phyloP scores from a whole-genome alignment of 1,140 invertebrate species.

The Micrasema minimum region DNA sequence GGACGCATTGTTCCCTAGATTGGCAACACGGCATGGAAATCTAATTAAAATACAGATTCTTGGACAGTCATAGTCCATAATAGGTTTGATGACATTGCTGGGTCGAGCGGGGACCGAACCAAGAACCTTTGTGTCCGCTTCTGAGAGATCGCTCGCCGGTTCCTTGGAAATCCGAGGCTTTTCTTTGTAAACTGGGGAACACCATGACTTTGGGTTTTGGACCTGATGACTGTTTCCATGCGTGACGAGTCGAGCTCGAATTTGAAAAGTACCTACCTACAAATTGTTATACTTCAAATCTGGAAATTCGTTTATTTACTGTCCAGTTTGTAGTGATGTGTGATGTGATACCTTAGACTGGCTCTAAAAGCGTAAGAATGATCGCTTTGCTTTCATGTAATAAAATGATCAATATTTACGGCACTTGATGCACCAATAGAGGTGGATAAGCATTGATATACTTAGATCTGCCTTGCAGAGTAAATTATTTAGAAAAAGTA shows the following conservation, averaged over 20 bases:
- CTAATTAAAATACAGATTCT: slow-evolving; percentile 31
- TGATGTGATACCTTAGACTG: no score
- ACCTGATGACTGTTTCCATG: slow-evolving; percentile 7
- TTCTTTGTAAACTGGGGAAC: slow-evolving; percentile 35
- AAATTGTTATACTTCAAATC: no score
- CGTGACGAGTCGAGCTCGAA: slow-evolving; percentile 24
- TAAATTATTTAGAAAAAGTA: no score
- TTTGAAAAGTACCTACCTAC: no score
- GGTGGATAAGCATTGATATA: no score
- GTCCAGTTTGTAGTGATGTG: no score
- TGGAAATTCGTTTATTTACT: no score
- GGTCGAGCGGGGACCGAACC: slow-evolving; percentile 7
- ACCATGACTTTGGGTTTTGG: slow-evolving; percentile 13
- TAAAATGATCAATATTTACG: no score
- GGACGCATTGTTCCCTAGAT: background rate
- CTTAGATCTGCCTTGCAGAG: no score
- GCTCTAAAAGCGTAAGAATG: no score
- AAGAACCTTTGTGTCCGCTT: slow-evolving; percentile 23
- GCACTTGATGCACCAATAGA: no score
- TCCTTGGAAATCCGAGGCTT: slow-evolving; percentile 17
- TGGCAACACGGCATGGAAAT: slow-evolving; percentile 5
- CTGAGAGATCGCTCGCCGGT: slow-evolving; percentile 12
- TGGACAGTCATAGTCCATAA: slow-evolving; percentile 25
- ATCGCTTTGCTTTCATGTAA: no score
- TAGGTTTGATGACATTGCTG: slow-evolving; percentile 30